A percentile compares a stretch with the other conserved stretches of the same genome.
Evolutionary conservation across 2,113 vertebrate species (phyloP).

Genomic region (Hippocampus guttulatus): DNA sequence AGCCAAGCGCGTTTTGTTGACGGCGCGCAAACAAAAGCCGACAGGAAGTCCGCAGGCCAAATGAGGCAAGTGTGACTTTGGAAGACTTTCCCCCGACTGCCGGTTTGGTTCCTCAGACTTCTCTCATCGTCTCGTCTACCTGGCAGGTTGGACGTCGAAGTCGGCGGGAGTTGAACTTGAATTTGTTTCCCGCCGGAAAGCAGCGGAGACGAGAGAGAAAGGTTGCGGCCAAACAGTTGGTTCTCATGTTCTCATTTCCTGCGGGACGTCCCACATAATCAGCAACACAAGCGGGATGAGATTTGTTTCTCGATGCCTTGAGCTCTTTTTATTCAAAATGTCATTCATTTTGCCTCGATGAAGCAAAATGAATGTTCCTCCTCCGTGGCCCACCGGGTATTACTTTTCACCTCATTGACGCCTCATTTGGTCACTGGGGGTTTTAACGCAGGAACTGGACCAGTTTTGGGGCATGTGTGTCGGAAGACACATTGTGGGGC

Average conservation of each 20-base stretch:
- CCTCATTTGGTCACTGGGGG: constrained; percentile 60
- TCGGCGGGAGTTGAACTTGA: not conserved
- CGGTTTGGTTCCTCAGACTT: too few relatives aligned
- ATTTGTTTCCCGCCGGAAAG: not conserved
- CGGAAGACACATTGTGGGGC: not conserved
- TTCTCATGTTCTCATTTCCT: constrained; percentile 79
- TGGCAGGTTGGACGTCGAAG: not conserved
- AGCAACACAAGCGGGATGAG: constrained; percentile 1
- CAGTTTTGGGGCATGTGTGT: constrained; percentile 28
- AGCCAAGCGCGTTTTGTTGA: not conserved
- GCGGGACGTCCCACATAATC: constrained; percentile 55
- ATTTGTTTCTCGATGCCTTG: not conserved
- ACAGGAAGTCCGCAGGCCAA: not conserved
- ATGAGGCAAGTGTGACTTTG: not conserved
- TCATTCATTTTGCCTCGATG: not conserved
- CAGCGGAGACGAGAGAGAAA: not conserved
- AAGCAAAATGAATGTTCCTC: constrained; percentile 19
- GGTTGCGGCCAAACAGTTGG: constrained; percentile 11
- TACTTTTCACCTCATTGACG: constrained; percentile 69
- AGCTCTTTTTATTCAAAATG: not conserved
- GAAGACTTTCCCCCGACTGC: not conserved
- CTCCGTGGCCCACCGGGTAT: constrained; percentile 50
- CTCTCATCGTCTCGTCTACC: not conserved
- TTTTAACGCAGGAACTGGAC: constrained; percentile 60
- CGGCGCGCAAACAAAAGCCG: not conserved